Conservation (phyloP, 2,888 invertebrate genomes). For the Agriopis leucophaearia region DNA sequence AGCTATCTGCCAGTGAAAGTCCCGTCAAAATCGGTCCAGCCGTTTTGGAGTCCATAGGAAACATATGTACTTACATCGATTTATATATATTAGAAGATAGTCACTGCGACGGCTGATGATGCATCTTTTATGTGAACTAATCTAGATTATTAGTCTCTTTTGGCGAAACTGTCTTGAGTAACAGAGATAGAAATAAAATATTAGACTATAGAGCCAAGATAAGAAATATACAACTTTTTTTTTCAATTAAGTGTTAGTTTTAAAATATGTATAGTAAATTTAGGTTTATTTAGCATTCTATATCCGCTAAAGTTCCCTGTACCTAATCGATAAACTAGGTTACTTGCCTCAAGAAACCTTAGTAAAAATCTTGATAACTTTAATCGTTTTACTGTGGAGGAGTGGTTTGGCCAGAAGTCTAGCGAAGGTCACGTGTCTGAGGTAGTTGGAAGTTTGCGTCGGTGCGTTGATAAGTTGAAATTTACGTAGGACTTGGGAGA, state of each 20-base stretch:
- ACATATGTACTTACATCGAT: no score
- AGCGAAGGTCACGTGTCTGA: constrained; percentile 38
- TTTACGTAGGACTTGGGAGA: constrained; percentile 5
- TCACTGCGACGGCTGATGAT: constrained; percentile 11
- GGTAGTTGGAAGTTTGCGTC: not conserved
- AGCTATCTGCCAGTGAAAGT: no score
- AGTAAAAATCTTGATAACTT: constrained; percentile 38
- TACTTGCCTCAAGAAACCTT: constrained; percentile 7
- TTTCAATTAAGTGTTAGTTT: no score
- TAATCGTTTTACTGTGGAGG: constrained; percentile 32
- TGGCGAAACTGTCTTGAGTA: not conserved
- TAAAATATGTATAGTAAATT: no score
- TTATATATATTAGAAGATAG: no score
- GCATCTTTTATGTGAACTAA: constrained; percentile 24
- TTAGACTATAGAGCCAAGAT: not conserved
- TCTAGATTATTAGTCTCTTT: not conserved
- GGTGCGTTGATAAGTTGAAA: constrained; percentile 17
- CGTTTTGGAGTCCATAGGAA: no score
- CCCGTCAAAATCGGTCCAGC: no score
- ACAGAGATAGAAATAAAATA: not conserved
- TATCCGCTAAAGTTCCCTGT: not conserved
- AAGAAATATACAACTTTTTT: no score
- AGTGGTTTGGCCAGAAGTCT: constrained; percentile 28
- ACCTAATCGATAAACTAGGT: constrained; percentile 6
- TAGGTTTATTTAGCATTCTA: not conserved